phyloP scores from a whole-genome alignment of 1,140 invertebrate genomes.

The Pseudachorutes palmiensis region DNA sequence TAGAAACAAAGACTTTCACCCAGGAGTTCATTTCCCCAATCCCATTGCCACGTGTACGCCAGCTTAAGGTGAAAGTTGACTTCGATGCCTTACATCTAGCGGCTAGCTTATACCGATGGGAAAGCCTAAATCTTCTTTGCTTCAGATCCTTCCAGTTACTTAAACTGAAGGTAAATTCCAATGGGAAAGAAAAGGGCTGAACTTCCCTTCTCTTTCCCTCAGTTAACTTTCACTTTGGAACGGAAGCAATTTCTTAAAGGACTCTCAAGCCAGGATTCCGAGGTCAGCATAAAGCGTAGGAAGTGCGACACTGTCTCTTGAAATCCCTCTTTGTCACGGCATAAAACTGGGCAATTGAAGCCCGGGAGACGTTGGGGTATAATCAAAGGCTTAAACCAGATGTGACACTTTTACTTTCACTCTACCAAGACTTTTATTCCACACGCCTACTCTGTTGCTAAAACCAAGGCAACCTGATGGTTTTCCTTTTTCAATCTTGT shows the following conservation, averaged over 20 bases:
- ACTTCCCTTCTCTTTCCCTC: not conserved
- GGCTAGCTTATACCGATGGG: too few relatives aligned
- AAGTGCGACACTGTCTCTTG: not conserved
- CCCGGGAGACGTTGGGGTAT: not conserved
- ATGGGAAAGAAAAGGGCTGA: not conserved
- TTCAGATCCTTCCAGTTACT: not conserved
- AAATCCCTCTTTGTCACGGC: not conserved
- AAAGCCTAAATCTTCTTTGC: not conserved
- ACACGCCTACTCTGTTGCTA: not conserved
- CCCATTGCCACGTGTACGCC: not conserved
- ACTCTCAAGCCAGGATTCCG: not conserved
- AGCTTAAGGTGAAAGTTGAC: not conserved
- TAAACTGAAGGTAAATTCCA: not conserved
- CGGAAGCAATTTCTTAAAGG: not conserved
- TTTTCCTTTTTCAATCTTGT: not conserved
- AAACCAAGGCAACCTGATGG: not conserved
- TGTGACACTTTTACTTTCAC: not conserved
- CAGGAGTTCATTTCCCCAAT: not conserved
- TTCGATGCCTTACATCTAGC: too few relatives aligned
- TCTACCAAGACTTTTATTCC: not conserved
- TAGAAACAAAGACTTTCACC: not conserved
- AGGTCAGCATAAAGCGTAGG: not conserved
- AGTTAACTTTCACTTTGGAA: not conserved
- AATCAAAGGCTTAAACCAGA: not conserved
- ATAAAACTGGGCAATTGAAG: not conserved